Evolutionary conservation across 2,113 vertebrate species (phyloP).

Genomic region (Maccullochella peelii): DNA sequence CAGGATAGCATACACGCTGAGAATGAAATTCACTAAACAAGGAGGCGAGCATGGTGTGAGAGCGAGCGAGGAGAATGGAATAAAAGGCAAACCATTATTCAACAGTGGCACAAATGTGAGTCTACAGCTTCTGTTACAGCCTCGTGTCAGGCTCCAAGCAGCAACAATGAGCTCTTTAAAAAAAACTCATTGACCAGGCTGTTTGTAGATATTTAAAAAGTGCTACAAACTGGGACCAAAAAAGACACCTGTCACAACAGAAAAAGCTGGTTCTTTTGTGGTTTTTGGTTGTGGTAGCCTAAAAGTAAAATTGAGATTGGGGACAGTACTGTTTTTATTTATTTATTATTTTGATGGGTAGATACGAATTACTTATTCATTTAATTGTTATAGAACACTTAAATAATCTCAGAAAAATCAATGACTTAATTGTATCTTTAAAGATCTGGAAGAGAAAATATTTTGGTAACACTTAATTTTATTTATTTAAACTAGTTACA

Average conservation of each 20-base stretch:
- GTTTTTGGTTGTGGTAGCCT: not conserved
- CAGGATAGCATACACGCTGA: slow-evolving; percentile 32
- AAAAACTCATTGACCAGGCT: not conserved
- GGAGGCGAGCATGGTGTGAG: slow-evolving; percentile 27
- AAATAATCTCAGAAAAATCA: not conserved
- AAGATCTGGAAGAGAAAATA: not conserved
- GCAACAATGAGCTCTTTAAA: slow-evolving; percentile 15
- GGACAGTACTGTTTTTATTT: not conserved
- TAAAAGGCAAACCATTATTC: slow-evolving; percentile 44
- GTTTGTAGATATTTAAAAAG: slow-evolving; percentile 2
- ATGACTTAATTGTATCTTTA: not conserved
- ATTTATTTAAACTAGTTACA: too few species aligned
- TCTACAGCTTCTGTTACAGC: slow-evolving; percentile 16
- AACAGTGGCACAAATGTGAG: slow-evolving; percentile 36
- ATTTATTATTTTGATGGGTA: too few species aligned
- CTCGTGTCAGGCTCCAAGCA: not conserved
- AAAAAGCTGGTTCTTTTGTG: not conserved
- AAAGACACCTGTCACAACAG: not conserved
- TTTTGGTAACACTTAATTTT: not conserved
- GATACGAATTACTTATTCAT: not conserved
- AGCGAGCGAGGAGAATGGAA: slow-evolving; percentile 19
- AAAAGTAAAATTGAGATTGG: not conserved
- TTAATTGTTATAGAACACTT: not conserved
- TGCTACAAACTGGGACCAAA: not conserved
- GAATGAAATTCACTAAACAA: slow-evolving; percentile 46